Conservation (phyloP, 2,888 invertebrate genomes). For the Mesopsocus fuscifrons region DNA sequence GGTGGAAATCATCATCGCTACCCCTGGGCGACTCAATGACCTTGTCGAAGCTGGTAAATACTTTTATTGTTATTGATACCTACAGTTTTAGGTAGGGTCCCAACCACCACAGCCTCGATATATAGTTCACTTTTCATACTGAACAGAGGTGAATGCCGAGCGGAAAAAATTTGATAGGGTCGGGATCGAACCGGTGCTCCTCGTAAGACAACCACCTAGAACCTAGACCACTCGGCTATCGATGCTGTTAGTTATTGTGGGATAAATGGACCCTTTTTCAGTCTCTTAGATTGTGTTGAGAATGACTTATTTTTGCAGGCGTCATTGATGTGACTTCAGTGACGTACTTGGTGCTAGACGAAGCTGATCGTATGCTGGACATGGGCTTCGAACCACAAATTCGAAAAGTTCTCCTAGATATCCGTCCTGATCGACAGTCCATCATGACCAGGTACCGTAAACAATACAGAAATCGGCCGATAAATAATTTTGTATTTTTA, state of each 20-base stretch:
- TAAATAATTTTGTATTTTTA: no score
- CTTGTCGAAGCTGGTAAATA: constrained; percentile 43
- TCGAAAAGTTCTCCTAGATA: constrained; percentile 55
- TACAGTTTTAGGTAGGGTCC: no score
- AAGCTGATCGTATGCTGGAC: constrained; percentile 76
- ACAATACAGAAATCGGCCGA: no score
- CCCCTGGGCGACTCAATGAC: constrained; percentile 85
- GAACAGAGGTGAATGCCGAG: no score
- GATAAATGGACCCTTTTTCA: background rate
- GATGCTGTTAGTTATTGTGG: background rate
- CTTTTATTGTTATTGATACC: background rate
- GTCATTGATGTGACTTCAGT: constrained; percentile 57
- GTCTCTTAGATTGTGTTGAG: no score
- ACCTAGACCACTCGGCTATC: no score
- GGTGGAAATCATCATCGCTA: constrained; percentile 90
- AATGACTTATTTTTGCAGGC: constrained; percentile 20
- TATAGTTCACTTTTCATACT: no score
- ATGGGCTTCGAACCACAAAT: constrained; percentile 83
- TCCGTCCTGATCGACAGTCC: constrained; percentile 81
- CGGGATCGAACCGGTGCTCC: no score
- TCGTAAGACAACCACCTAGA: no score
- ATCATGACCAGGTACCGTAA: constrained; percentile 82
- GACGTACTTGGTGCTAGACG: constrained; percentile 81
- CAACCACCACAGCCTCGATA: no score
- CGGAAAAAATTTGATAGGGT: no score